phyloP scores from a whole-genome alignment of 2,797 vertebrate species.

The Anas flavirostris region DNA sequence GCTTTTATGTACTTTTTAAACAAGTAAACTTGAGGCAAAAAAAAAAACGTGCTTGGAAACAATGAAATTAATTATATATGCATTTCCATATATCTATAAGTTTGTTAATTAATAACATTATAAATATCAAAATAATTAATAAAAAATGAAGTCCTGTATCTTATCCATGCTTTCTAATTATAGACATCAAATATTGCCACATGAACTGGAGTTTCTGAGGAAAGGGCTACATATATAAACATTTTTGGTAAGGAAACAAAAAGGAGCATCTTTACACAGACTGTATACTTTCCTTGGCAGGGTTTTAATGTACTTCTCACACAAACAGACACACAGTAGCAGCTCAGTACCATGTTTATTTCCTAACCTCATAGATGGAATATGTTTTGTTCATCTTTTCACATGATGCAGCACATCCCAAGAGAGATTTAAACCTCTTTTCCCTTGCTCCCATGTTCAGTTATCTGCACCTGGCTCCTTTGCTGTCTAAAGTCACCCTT shows the following conservation, averaged over 20 bases:
- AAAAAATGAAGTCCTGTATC: background rate
- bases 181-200: background rate
- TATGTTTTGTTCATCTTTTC: slow-evolving; percentile 25
- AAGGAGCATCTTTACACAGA: background rate
- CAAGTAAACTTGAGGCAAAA: background rate
- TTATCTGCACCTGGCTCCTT: background rate
- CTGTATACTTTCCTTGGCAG: background rate
- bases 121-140: background rate
- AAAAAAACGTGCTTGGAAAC: background rate
- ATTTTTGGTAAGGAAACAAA: background rate
- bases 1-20: background rate
- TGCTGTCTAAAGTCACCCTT: slow-evolving; percentile 21
- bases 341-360: background rate
- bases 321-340: background rate
- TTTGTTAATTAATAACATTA: background rate
- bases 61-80: background rate
- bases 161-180: background rate
- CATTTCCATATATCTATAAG: background rate
- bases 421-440: slow-evolving; percentile 30
- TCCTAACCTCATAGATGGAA: slow-evolving; percentile 7
- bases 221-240: background rate
- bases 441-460: background rate
- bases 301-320: slow-evolving; percentile 17
- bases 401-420: background rate
- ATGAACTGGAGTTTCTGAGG: background rate